phyloP scores from a whole-genome alignment of 2,888 invertebrate genomes.

The Dimorphilus gyrociliatus region DNA sequence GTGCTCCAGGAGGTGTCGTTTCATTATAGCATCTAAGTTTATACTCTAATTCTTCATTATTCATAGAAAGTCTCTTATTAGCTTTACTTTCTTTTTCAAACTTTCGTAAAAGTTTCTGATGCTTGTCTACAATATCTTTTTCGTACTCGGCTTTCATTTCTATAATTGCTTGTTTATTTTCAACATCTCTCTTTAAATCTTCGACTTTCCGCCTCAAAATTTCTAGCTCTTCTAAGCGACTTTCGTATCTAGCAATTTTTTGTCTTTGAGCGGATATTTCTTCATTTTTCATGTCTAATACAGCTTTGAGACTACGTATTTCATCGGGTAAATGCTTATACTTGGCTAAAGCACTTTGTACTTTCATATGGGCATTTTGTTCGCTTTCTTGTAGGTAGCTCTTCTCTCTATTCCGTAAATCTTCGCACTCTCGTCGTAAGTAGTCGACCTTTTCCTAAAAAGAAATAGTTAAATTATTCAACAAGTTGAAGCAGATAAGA shows the following conservation, averaged over 20 bases:
- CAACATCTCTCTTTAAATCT: conserved; percentile 60
- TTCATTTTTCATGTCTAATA: conserved; percentile 68
- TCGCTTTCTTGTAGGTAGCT: conserved; percentile 35
- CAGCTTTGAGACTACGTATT: conserved; percentile 65
- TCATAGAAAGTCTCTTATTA: conserved; percentile 56
- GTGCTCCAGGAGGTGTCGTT: too few species aligned
- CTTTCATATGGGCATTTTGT: conserved; percentile 36
- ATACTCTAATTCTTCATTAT: conserved; percentile 76
- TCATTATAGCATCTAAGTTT: too few species aligned
- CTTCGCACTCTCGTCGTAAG: conserved; percentile 30
- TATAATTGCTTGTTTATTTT: conserved; percentile 62
- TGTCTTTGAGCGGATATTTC: conserved; percentile 49
- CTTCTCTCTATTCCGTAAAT: conserved; percentile 28
- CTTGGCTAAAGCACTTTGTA: conserved; percentile 32
- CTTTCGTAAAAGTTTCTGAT: conserved; percentile 46
- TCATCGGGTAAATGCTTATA: conserved; percentile 47
- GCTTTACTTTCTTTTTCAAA: conserved; percentile 60
- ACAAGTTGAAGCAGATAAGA: too few species aligned
- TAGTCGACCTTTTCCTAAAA: conserved; percentile 30
- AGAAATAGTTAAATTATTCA: conserved; percentile 1
- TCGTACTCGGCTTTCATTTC: conserved; percentile 55
- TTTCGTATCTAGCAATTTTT: background rate
- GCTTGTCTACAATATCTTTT: conserved; percentile 53
- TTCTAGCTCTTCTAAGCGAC: conserved; percentile 51
- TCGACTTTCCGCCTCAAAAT: conserved; percentile 56